phyloP scores from a whole-genome alignment of 2,888 invertebrate species.

The Tetranychus piercei region DNA sequence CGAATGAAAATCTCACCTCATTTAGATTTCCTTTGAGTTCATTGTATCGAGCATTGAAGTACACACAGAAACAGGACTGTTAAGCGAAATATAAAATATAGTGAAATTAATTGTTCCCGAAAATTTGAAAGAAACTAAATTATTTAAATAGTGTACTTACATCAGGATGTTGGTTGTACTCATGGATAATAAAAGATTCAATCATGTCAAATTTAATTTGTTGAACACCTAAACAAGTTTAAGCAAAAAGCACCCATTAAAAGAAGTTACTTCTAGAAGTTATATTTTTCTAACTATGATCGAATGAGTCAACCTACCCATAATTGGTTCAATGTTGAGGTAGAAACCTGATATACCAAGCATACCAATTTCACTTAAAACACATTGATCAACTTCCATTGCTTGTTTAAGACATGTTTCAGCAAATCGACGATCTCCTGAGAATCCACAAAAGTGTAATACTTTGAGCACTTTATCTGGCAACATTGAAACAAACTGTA shows the following conservation, averaged over 20 bases:
- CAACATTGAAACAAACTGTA: constrained; percentile 68
- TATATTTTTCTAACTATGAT: neutral
- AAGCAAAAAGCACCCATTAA: neutral
- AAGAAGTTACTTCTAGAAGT: neutral
- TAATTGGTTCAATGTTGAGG: neutral
- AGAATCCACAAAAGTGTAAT: constrained; percentile 82
- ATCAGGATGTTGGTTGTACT: neutral
- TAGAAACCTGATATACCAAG: neutral
- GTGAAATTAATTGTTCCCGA: neutral
- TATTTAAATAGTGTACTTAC: neutral
- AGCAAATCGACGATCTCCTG: constrained; percentile 53
- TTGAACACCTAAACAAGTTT: neutral
- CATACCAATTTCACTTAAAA: constrained; percentile 44
- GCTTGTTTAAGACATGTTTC: constrained; percentile 53
- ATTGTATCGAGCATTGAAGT: neutral
- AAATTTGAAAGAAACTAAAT: neutral
- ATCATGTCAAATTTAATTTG: neutral
- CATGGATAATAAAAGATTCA: neutral
- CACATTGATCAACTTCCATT: constrained; percentile 47
- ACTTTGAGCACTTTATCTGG: constrained; percentile 65
- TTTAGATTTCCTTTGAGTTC: neutral
- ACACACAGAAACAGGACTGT: neutral
- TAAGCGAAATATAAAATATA: neutral
- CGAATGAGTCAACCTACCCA: neutral
- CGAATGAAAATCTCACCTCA: neutral